Base-by-base conservation (phyloP, 2,888 invertebrate species). In the Crepidodera aurea region DNA sequence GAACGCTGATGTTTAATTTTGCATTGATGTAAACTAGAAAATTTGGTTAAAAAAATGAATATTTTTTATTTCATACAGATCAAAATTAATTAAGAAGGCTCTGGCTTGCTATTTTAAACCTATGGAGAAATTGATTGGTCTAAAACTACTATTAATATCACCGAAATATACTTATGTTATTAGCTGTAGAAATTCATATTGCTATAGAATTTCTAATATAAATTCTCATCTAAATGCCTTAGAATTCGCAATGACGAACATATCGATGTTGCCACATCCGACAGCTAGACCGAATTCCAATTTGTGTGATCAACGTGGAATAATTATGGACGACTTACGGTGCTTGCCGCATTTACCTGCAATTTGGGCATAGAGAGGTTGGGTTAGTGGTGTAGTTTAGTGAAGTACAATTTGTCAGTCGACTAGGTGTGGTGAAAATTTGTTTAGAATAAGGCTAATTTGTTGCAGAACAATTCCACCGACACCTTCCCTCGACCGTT, bases 251-350 rank as follows among this genome's bases (percentile, higher is more conserved):
- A 15, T 55, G 55, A 34, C 44, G 56, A 16, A 51, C 61, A 56
- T 61, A 56, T 61, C 56, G 56, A 61, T 56, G 56, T 61, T 56
- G 34, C 56, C 56, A 51, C 56, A 56, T 56, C 61, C 56, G 61
- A 51, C 61, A 51, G 12, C 56, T 27, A 51, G 51, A 61, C 51
- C 56, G 29, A 61, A 61, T 61, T 56, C 61, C 61, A 61, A 61
- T 61, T 61, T 61, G 56, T 51, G 51, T 56, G 56, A 61, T 61
- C 61, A 61, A 61, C 61, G 56, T 51, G 56, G 46, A 46, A 61
- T 61, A 51, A 51, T 56, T 56, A 51, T 42, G 50, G 58, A 3
- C 25, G 42, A 51, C 51, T 58, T 58, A 58, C 1, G 22, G 27
- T 12, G 15, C 16, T 32, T 40, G 44, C 51, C 42, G 51, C 51